A percentile compares a stretch with the other conserved stretches of the same genome.
These are phyloP conservation scores for Zygothrica quintamaculata DNA, from an alignment of 2,888 invertebrate species.

Conservation along the genomic window DNA sequence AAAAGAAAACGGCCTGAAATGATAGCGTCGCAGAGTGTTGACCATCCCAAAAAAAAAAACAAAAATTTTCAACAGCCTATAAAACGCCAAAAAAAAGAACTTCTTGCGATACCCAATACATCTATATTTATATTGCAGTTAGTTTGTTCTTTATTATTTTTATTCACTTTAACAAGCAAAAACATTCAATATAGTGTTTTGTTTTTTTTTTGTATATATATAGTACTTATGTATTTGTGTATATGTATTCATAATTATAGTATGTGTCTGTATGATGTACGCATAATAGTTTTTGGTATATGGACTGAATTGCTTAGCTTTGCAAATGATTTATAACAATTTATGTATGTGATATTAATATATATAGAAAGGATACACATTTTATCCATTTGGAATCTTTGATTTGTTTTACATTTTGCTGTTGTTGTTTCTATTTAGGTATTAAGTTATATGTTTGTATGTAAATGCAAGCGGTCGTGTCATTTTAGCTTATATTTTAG, in stretches of 20 bases:
- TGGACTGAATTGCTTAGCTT: constrained; percentile 64
- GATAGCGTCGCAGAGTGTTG: no score
- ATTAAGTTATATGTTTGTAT: no score
- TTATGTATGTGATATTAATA: constrained; percentile 40
- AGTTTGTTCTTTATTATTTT: constrained; percentile 64
- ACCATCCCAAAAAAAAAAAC: no score
- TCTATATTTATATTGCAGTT: no score
- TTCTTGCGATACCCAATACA: no score
- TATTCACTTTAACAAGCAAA: constrained; percentile 79
- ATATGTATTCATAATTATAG: constrained; percentile 14
- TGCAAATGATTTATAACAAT: constrained; percentile 77
- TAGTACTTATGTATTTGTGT: constrained; percentile 22
- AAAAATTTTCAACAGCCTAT: no score
- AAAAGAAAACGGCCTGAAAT: no score
- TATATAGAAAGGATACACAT: constrained; percentile 26
- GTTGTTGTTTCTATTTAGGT: constrained; percentile 10
- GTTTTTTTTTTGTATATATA: constrained; percentile 36
- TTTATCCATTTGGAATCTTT: constrained; percentile 35
- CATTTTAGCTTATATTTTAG: constrained; percentile 23
- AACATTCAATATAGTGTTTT: constrained; percentile 80
- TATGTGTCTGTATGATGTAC: constrained; percentile 29
- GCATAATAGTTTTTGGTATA: constrained; percentile 41
- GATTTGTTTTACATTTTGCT: constrained; percentile 21
- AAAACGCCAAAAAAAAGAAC: no score
- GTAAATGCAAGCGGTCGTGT: constrained; percentile 56